Base-by-base conservation (phyloP, 2,888 invertebrate species). In the Nephrotoma appendiculata region DNA sequence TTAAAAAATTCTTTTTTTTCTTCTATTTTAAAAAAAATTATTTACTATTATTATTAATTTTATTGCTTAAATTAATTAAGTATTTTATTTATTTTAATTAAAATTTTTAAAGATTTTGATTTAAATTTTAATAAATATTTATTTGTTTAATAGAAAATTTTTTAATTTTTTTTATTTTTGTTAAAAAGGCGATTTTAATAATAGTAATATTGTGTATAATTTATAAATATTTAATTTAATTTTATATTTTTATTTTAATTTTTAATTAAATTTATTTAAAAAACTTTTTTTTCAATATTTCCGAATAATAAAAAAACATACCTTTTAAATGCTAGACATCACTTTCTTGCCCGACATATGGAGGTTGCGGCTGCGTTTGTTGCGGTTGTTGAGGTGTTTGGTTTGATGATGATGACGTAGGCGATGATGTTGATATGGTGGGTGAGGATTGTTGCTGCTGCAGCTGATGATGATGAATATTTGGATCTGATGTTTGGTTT, bases 241-340 rank as follows among this genome's bases (percentile, higher is more conserved):
- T 43, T 43, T 85, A 12, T 52, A 52, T 43, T 41, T 83, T 12
- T 83, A 1, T 42, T 19, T 19, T 15, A 15, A n/a, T 42, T 9
- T 15, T 83, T 41, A 85, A 85, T 9, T 43, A 85, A 85, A 31
- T 45, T 44, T 86, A 44, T 86, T 86, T 44, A 86, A 86, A 45
- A 45, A 86, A 86, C 5, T 45, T 45, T 31, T 86, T 86, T 86
- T 48, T 86, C 48, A 44, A 86, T 45, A 86, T 86, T 44, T 86
- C 45, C 0, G 43, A 44, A 15, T 86, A 86, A 44, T 86, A 44
- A 86, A 44, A 19, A 12, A 44, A 44, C 45, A 86, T 44, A 89
- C 19, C 86, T 87, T 87, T 88, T 88, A 88, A 88, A 89, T 91
- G 86, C 48, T 90, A 91, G 88, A 91, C 91, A 88, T 91, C 91